Base-by-base conservation (phyloP, 2,797 vertebrate species). In the Chelmon rostratus region DNA sequence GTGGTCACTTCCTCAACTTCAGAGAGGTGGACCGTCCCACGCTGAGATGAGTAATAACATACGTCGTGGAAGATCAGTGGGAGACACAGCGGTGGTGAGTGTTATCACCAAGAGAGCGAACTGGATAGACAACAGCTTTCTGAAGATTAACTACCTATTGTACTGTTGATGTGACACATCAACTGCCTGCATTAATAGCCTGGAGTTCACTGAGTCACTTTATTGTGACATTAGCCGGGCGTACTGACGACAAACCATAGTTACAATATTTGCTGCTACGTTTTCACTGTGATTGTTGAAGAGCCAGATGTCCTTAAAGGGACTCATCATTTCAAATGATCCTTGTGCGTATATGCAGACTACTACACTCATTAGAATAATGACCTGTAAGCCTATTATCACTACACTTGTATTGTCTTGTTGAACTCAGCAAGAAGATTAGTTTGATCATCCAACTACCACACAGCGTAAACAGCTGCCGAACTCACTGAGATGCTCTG, bases 1-100 rank as follows among this genome's bases (percentile, higher is more conserved):
- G n/a, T 15, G 10, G 73, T 38, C 58, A 92, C 89, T 93, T 92
- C 86, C 91, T 73, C 54, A 84, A 58, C 67, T 44, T 61, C 11
- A 37, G 1, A 31, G 69, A 62, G 78, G 79, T 83, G 75, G 83
- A 31, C 25, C 18, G 5, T 38, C 67, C 49, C 63, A 49, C 64
- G 13, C 50, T 38, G 66, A 44, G 52, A 86, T 92, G 87, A 93
- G 76, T 86, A 88, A 86, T 54, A 57, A 74, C n/a, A 12, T 37
- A 62, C 35, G 13, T 33, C 70, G n/a, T 12, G 46, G 54, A 44
- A 59, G 37, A 64, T 73, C 62, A 61, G 71, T 46, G 54, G 74
- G 58, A 83, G 65, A 56, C 33, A 40, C 35, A n/a, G 9, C 6
- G 42, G n/a, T 25, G 63, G 42, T 44, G 72, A 69, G 65, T 88